These are phyloP conservation scores for Melanotaenia maccullochi DNA, from an alignment of 2,797 vertebrate genomes.

Conservation along the genomic window DNA sequence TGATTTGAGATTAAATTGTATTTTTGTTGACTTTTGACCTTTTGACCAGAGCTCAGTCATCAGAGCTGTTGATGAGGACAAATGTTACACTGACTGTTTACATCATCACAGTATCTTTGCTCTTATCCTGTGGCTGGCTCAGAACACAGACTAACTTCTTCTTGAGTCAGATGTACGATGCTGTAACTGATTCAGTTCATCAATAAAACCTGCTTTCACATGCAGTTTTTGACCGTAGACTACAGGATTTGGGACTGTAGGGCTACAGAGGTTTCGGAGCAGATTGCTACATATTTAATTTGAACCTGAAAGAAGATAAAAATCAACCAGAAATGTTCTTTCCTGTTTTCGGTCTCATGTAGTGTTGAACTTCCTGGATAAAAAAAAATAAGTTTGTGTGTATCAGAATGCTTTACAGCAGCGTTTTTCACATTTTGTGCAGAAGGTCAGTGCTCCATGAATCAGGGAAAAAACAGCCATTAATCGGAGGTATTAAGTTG, in stretches of 20 bases:
- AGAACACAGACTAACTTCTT: background rate
- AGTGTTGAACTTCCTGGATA: background rate
- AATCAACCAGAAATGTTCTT: constrained; percentile 2
- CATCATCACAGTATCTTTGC: background rate
- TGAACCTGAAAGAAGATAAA: background rate
- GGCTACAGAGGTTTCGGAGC: background rate
- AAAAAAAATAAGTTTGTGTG: background rate
- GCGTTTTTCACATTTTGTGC: background rate
- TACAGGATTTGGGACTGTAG: too few species aligned
- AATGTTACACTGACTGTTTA: background rate
- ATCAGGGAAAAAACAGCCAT: constrained; percentile 12
- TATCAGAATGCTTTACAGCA: background rate
- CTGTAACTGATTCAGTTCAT: background rate
- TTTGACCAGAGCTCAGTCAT: background rate
- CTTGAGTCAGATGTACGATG: background rate
- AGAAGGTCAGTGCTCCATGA: constrained; percentile 7
- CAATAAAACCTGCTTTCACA: background rate
- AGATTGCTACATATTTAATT: background rate
- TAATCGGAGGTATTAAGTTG: constrained; percentile 12
- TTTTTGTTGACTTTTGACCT: background rate
- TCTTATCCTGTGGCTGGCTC: background rate
- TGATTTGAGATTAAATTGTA: background rate
- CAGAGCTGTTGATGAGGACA: background rate
- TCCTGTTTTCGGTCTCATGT: background rate
- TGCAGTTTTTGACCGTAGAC: background rate